Percentiles rank a stretch among this genome's conserved stretches.
Evolutionary conservation across 2,113 vertebrate genomes (phyloP).

Genomic region (Thryonomys swinderianus): DNA sequence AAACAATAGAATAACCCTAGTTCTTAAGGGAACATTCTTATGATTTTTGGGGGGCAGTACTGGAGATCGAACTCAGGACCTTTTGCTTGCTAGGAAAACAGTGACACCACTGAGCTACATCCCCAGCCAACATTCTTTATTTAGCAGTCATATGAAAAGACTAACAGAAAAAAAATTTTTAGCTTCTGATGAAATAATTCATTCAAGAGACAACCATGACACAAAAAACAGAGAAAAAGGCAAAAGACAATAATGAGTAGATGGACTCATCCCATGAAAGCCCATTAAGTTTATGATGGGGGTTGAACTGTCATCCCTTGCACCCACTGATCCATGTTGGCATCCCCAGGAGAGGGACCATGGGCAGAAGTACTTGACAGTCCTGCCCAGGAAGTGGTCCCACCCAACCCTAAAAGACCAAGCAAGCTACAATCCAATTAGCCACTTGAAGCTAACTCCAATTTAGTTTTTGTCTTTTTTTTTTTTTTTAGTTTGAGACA

Average conservation of each 20-base stretch:
- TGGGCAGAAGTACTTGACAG: not conserved
- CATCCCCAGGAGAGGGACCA: not conserved
- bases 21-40: slow-evolving; percentile 36
- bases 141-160: slow-evolving; percentile 48
- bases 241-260: not conserved
- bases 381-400: not conserved
- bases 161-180: not conserved
- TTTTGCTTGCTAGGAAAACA: too few species aligned
- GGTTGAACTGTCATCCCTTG: not conserved
- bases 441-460: not conserved
- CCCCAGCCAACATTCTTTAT: slow-evolving; percentile 33
- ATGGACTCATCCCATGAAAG: not conserved
- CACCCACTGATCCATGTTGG: not conserved
- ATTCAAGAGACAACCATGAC: not conserved
- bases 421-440: not conserved
- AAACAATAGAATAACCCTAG: slow-evolving; percentile 47
- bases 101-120: too few species aligned
- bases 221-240: not conserved
- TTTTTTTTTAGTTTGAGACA: too few species aligned
- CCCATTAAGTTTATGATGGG: not conserved
- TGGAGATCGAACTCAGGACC: too few species aligned
- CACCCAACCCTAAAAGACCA: not conserved
- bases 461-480: too few species aligned
- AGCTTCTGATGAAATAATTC: slow-evolving; percentile 33
- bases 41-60: too few species aligned